Evolutionary conservation across 2,888 invertebrate genomes (phyloP), one percentile per base, ranked within the genome.

Genomic region (Andrena praecox): DNA sequence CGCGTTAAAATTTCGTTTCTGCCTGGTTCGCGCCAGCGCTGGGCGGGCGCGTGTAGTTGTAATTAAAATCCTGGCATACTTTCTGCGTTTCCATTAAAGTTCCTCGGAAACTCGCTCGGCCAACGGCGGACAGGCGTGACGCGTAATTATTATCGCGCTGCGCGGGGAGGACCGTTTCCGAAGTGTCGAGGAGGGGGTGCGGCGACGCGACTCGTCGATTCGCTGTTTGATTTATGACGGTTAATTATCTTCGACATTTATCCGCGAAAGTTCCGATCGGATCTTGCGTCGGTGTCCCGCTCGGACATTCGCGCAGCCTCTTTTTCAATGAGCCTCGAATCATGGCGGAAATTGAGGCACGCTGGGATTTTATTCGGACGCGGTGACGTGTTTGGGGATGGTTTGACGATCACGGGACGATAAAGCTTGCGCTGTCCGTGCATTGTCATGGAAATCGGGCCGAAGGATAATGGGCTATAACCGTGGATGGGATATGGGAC

Each of bases 31-130:
- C 20, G 66, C 52, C 0, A 42, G 42, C 16, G 42, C 42, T 16
- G 42, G 16, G 73, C 62, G 72, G 7, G 56, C 35, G 33, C 54
- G 20, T 73, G 52, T 50, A 64, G 62, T 48, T 67, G 77, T 81
- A 82, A 84, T 84, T 84, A 77, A 82, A 84, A 81, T 73, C 81
- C 81, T 77, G 82, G 77, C 77, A 81, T 81, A 81, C 77, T 81
- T 77, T 73, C 77, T 56, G 60, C 42, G 63, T 67, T 78, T 73
- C 77, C 83, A 81, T 81, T 81, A 83, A 83, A 81, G 83, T 77
- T 77, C 81, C 77, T 62, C 24, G 70, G 56, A 50, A 81, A 73
- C 77, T 83, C 70, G 77, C 56, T 62, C 64, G 63, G 27, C 29
- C 24, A 50, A 16, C 59, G 33, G 33, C 35, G 63, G 69, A 42